Conservation (phyloP, 2,888 invertebrate genomes). For the Phania funesta region DNA sequence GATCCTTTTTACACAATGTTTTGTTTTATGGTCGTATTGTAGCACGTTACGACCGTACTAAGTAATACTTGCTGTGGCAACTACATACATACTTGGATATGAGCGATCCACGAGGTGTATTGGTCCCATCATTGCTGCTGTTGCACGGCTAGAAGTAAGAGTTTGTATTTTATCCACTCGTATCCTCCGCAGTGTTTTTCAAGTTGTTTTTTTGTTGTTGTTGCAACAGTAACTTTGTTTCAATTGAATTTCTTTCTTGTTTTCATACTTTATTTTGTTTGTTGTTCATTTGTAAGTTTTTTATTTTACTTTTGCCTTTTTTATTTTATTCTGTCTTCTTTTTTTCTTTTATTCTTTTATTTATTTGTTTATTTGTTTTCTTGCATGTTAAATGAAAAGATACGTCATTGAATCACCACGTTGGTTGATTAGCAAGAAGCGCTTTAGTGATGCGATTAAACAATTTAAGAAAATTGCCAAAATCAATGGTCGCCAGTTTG, state of each 20-base stretch:
- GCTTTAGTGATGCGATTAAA: slow-evolving; percentile 81
- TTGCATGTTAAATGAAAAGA: slow-evolving; percentile 75
- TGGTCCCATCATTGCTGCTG: not conserved
- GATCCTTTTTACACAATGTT: slow-evolving; percentile 67
- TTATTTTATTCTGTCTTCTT: too few species aligned
- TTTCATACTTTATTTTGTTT: slow-evolving; percentile 42
- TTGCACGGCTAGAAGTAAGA: not conserved
- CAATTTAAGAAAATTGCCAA: slow-evolving; percentile 82
- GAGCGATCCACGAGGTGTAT: too few species aligned
- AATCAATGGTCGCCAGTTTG: slow-evolving; percentile 81
- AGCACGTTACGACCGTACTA: slow-evolving; percentile 42
- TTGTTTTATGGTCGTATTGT: slow-evolving; percentile 65
- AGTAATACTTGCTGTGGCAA: not conserved
- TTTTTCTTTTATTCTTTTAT: slow-evolving; percentile 22
- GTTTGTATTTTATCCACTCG: slow-evolving; percentile 8
- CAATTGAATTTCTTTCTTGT: slow-evolving; percentile 64
- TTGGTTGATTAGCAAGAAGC: slow-evolving; percentile 83
- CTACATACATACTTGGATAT: not conserved
- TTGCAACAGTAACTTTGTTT: slow-evolving; percentile 57
- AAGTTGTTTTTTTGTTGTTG: not conserved
- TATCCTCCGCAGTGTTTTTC: slow-evolving; percentile 48
- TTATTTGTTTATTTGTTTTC: slow-evolving; percentile 39
- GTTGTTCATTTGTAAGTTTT: slow-evolving; percentile 33
- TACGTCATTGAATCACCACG: slow-evolving; percentile 85
- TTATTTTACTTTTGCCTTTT: slow-evolving; percentile 27